Percentiles rank a stretch among this genome's conserved stretches.
These are phyloP conservation scores for Polypterus senegalus DNA, from an alignment of 2,113 vertebrate species.

Conservation along the genomic window DNA sequence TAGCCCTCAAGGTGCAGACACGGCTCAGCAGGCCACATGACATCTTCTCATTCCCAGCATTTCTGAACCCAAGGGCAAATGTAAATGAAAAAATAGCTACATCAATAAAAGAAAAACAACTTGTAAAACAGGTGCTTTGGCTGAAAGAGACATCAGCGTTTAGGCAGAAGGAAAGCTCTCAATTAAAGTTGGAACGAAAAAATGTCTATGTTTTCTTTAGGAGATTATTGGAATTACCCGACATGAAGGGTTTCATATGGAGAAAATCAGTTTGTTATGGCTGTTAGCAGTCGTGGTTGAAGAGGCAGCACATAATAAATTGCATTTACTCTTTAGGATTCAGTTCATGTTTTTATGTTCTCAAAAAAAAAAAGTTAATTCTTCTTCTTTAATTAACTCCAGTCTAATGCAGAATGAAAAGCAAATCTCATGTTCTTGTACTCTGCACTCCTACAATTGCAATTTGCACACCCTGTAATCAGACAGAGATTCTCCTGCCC, in stretches of 20 bases:
- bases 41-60: too few species aligned
- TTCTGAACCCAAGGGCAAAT: slow-evolving; percentile 47
- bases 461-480: too few species aligned
- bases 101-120: slow-evolving; percentile 31
- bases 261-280: slow-evolving; percentile 43
- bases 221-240: slow-evolving; percentile 36
- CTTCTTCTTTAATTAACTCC: too few species aligned
- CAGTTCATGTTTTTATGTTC: neutral
- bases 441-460: too few species aligned
- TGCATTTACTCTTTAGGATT: neutral
- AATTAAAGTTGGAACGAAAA: slow-evolving; percentile 37
- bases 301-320: slow-evolving; percentile 14
- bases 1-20: too few species aligned
- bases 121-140: slow-evolving; percentile 42
- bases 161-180: slow-evolving; percentile 21
- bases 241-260: slow-evolving; percentile 37
- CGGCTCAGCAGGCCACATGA: too few species aligned
- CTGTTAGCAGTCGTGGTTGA: slow-evolving; percentile 20
- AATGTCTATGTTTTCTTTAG: slow-evolving; percentile 37
- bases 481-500: too few species aligned
- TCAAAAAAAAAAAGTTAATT: neutral
- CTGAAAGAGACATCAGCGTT: slow-evolving; percentile 9
- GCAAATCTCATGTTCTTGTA: too few species aligned
- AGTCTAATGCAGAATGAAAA: too few species aligned
- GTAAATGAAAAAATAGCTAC: slow-evolving; percentile 60